Base-by-base conservation (phyloP, 2,113 vertebrate genomes). In the Globicephala melas region DNA sequence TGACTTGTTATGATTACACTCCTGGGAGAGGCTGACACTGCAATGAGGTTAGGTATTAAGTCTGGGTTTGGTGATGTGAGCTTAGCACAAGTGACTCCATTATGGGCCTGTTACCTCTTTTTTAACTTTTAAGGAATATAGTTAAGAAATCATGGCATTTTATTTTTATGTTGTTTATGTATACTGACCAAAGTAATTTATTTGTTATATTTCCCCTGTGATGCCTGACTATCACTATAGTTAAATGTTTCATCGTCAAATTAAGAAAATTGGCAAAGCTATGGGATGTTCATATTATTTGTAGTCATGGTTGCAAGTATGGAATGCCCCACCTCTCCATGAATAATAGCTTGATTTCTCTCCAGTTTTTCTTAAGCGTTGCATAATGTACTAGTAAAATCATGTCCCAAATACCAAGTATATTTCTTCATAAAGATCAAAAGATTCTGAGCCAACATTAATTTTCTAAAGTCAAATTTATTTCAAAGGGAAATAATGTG, bases 391-490 rank as follows among this genome's bases (percentile, higher is more conserved):
- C 33, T 95, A 58, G 71, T 79, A 84, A 91, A 73, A 74, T 41
- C 25, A 65, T 70, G 9, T 53, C 26, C 25, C 20, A 60, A 94
- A 82, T 18, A 82, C 31, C 17, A 70, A 79, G 31, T 20, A 5
- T 53, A 3, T 53, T 3, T 63, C 73, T 63, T 12, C 71, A 63
- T 60, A 38, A 73, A 62, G 62, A 89, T 92, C n/a, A 62, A 77
- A 96, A 73, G 65, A 60, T 77, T 41, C 65, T 77, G 31, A 28
- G 13, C 11, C 73, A 86, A 58, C 31, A 36, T 79, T 95, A 74
- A 81, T 77, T 96, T 95, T 92, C 55, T 81, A 83, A 81, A 86
- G 50, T 60, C 73, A 86, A 44, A 91, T 76, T 67, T 65, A 96
- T 82, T 89, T 95, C 38, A 68, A 89, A 97, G n/a, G 3, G 9